Base-by-base conservation (phyloP, 2,113 vertebrate genomes). In the Syngnathus typhle region DNA sequence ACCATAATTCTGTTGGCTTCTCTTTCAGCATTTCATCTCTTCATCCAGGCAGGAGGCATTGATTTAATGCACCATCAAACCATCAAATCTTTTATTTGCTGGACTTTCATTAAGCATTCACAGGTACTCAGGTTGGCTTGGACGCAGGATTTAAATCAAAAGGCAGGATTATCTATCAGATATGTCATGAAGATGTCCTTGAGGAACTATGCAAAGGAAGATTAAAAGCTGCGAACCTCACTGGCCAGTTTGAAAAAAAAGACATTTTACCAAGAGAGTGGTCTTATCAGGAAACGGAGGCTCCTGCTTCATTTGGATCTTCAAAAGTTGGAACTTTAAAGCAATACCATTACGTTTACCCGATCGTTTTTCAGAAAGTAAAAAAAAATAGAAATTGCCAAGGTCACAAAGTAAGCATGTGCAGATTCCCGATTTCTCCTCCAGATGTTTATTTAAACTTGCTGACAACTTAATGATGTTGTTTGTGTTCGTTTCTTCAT, bases 401-500 rank as follows among this genome's bases (percentile, higher is more conserved):
- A 81, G 70, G 74, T 72, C 74, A 15, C 46, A 2, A 32, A 3
- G 27, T 71, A 37, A 19, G 32, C 36, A 66, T 12, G 64, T 49
- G 5, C 58, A 5, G 62, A 69, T 52, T 69, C 41, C 32, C 12
- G 55, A 58, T 6, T 6, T 21, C 47, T 27, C 27, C 67, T 78
- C 86, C 80, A 79, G 77, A 79, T 84, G 84, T 83, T 83, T 41
- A 7, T 65, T 32, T 0, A 49, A 71, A 71, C 55, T 37, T 62
- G 0, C 56, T 6, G 60, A 76, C 67, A 72, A 6, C 68, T 15
- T 71, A 72, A 84, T 94, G 91, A 93, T 94, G 91, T 85, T 93
- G 91, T 91, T 91, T 93, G 87, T 87, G 86, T 82, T 88, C 86
- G 81, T 85, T 88, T 93, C 89, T 92, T 92, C 93, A 95, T 95